Evolutionary conservation across 64 coral and sea anemone species (phyloP).

Genomic region (Stichodactyla mertensii): DNA sequence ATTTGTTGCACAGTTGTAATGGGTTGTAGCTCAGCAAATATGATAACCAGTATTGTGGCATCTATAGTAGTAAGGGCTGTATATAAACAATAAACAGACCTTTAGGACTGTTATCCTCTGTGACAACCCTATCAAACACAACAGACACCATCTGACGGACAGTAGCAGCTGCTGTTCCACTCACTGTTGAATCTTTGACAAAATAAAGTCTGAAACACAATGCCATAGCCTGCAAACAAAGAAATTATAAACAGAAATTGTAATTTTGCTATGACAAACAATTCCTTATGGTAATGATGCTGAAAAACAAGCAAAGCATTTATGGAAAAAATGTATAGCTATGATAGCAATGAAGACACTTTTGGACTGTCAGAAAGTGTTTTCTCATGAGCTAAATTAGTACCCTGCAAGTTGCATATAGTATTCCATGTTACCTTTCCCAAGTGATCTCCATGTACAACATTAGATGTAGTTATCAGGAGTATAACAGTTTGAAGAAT

Average conservation of each 20-base stretch:
- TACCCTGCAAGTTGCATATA: background rate
- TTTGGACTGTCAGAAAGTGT: too few relatives aligned
- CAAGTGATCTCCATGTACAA: constrained; percentile 82
- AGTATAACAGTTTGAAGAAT: constrained; percentile 92
- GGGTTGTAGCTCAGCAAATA: too few relatives aligned
- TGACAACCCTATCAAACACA: constrained; percentile 93
- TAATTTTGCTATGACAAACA: background rate
- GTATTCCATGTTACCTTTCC: constrained; percentile 51
- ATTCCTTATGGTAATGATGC: background rate
- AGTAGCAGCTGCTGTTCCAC: constrained; percentile 88
- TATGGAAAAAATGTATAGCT: too few relatives aligned
- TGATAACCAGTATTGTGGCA: too few relatives aligned
- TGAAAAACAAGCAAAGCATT: background rate
- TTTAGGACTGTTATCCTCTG: constrained; percentile 58
- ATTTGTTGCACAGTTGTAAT: too few relatives aligned
- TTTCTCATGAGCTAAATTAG: too few relatives aligned
- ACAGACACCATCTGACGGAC: constrained; percentile 97
- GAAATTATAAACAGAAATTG: background rate
- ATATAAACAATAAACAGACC: constrained; percentile 20
- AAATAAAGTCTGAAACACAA: constrained; percentile 95
- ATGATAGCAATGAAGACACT: too few relatives aligned
- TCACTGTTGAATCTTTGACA: constrained; percentile 85
- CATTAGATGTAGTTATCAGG: constrained; percentile 81
- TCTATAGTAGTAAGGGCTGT: background rate
- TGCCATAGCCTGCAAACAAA: constrained; percentile 80